Conservation (phyloP, 2,797 vertebrate species). For the Intellagama lesueurii region DNA sequence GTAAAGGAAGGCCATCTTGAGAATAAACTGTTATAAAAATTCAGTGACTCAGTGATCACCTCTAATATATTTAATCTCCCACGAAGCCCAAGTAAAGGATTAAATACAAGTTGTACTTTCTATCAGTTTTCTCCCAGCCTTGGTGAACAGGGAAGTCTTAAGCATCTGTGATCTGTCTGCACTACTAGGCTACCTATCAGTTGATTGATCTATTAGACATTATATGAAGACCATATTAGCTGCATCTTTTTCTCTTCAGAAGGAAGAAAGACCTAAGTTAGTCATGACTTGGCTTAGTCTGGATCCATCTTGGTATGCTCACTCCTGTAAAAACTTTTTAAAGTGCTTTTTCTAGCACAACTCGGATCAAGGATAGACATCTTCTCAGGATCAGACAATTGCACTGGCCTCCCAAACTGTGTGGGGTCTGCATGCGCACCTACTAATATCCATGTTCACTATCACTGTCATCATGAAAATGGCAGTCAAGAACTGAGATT, state of each 20-base stretch:
- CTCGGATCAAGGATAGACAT: too few species aligned
- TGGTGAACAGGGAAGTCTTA: neutral
- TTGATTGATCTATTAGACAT: too few species aligned
- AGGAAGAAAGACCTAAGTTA: neutral
- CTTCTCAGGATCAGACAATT: too few species aligned
- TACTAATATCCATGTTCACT: too few species aligned
- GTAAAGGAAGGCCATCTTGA: slow-evolving; percentile 25
- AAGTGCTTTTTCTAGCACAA: too few species aligned
- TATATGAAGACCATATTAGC: neutral
- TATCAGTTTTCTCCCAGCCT: neutral
- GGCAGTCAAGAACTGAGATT: too few species aligned
- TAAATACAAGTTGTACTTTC: neutral
- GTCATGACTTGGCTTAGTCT: neutral
- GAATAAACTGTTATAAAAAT: slow-evolving; percentile 32
- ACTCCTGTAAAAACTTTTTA: too few species aligned
- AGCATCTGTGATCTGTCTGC: neutral
- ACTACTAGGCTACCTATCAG: neutral
- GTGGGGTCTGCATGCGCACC: too few species aligned
- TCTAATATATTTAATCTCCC: neutral
- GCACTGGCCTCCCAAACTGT: too few species aligned
- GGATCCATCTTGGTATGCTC: too few species aligned
- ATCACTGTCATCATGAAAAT: too few species aligned
- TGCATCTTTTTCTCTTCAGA: neutral
- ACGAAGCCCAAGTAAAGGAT: slow-evolving; percentile 10
- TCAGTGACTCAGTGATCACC: slow-evolving; percentile 20